A percentile compares a stretch with the other conserved stretches of the same genome.
These are phyloP conservation scores for Phataginus tricuspis DNA, from an alignment of 2,797 vertebrate genomes.

Conservation along the genomic window DNA sequence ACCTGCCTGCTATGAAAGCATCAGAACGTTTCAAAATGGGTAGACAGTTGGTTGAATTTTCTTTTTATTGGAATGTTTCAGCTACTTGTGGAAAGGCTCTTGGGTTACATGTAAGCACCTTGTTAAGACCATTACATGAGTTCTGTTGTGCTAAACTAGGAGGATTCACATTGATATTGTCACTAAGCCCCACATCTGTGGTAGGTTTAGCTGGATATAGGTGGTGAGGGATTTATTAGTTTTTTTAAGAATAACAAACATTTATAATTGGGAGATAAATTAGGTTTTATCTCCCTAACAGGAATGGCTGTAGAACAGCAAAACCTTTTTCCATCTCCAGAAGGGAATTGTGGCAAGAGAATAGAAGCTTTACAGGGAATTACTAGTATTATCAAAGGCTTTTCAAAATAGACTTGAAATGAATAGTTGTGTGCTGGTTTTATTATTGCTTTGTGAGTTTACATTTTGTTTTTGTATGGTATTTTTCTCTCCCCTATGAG, in stretches of 20 bases:
- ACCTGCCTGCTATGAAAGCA: not conserved
- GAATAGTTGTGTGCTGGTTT: conserved; percentile 81
- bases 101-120: not conserved
- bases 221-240: conserved; percentile 40
- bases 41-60: conserved; percentile 11
- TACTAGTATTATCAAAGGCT: conserved; percentile 83
- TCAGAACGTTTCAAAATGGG: conserved; percentile 5
- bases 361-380: conserved; percentile 82
- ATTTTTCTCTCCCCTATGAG: conserved; percentile 55
- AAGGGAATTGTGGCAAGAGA: conserved; percentile 78
- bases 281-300: conserved; percentile 67
- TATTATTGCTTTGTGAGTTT: conserved; percentile 81
- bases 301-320: conserved; percentile 66
- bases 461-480: conserved; percentile 73
- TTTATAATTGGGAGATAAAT: conserved; percentile 62
- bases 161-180: not conserved
- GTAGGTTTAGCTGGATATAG: conserved; percentile 14
- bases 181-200: not conserved
- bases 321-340: conserved; percentile 73
- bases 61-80: not conserved
- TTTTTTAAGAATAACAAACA: conserved; percentile 22
- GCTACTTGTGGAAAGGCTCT: conserved; percentile 53
- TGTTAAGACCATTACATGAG: conserved; percentile 51
- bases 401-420: conserved; percentile 84
- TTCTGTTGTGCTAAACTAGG: not conserved